phyloP scores from a whole-genome alignment of 2,113 vertebrate genomes.

The Zeus faber region DNA sequence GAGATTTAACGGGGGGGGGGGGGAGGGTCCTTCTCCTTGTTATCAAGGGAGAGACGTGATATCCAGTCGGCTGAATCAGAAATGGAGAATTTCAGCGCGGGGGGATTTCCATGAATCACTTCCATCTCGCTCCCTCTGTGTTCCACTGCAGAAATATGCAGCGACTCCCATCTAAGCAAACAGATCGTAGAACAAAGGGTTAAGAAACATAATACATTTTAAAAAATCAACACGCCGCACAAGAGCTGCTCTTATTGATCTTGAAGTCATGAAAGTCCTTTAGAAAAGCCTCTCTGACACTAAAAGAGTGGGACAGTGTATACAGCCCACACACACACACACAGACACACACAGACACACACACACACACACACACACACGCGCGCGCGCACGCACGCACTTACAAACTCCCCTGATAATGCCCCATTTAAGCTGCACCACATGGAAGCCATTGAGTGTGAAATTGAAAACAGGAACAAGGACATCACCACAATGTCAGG shows the following conservation, averaged over 20 bases:
- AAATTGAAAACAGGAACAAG: constrained; percentile 67
- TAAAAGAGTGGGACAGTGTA: constrained; percentile 53
- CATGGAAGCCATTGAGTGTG: constrained; percentile 68
- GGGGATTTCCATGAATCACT: too few species aligned
- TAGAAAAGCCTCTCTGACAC: constrained; percentile 36
- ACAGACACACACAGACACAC: background rate
- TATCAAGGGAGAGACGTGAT: too few species aligned
- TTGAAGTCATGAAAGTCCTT: constrained; percentile 24
- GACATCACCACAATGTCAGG: constrained; percentile 46
- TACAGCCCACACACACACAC: constrained; percentile 1
- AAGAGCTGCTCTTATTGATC: constrained; percentile 17
- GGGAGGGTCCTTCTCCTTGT: too few species aligned
- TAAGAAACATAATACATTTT: too few species aligned
- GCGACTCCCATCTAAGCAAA: too few species aligned
- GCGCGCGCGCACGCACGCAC: constrained; percentile 11
- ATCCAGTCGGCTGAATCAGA: too few species aligned
- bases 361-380: constrained; percentile 14
- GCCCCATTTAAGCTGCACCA: constrained; percentile 64
- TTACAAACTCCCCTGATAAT: constrained; percentile 46
- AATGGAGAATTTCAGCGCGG: too few species aligned
- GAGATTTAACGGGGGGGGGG: too few species aligned
- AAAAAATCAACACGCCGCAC: too few species aligned
- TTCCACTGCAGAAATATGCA: too few species aligned
- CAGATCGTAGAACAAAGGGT: too few species aligned
- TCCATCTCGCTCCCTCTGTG: too few species aligned